A percentile compares a stretch with the other conserved stretches of the same genome.
These are phyloP conservation scores for Aegotheles bennettii DNA, from an alignment of 2,113 vertebrate genomes.

Conservation along the genomic window DNA sequence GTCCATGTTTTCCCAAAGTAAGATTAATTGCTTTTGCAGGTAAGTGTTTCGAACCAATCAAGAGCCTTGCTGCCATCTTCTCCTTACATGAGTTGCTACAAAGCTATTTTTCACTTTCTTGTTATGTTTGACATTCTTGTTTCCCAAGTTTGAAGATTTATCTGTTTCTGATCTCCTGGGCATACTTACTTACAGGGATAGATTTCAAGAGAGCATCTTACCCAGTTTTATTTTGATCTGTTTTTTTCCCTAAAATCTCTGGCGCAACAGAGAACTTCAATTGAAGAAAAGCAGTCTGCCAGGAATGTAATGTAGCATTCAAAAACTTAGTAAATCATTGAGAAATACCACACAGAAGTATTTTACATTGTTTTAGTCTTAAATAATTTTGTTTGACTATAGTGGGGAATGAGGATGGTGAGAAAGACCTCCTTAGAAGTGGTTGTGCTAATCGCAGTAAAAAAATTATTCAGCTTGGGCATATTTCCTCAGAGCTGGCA, in stretches of 20 bases:
- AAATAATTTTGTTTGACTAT: background rate
- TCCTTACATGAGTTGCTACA: background rate
- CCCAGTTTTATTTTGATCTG: background rate
- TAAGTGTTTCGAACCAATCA: background rate
- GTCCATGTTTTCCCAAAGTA: background rate
- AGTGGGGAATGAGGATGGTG: background rate
- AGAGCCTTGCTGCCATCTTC: background rate
- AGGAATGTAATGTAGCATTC: background rate
- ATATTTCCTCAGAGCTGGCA: background rate
- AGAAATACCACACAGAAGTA: background rate
- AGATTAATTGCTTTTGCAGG: background rate
- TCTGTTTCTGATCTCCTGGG: background rate
- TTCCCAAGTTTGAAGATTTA: background rate
- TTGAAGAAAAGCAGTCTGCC: background rate
- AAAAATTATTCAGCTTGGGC: background rate
- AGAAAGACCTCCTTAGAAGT: background rate
- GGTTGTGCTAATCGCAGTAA: background rate
- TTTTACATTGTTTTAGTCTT: background rate
- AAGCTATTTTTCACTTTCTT: slow-evolving; percentile 3
- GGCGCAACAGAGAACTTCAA: background rate
- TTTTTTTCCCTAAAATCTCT: background rate
- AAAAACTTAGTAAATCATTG: background rate
- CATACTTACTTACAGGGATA: background rate
- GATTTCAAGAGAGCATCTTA: background rate
- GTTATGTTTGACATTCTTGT: background rate